Conservation (phyloP, 2,888 invertebrate genomes). For the Ditula angustiorana region DNA sequence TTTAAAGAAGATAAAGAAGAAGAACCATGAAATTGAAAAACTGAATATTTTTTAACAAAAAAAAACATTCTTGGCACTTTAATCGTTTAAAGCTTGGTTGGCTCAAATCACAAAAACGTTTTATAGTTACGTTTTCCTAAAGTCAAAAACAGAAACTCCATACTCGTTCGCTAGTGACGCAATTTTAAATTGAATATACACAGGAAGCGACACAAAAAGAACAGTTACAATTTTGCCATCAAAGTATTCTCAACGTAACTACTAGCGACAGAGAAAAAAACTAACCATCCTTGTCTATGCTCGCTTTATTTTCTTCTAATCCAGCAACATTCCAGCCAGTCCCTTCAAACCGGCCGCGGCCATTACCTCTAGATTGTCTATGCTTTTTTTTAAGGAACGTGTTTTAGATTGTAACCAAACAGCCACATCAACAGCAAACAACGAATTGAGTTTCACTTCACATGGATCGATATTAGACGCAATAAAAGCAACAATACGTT, state of each 20-base stretch:
- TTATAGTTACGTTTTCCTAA: too few species aligned
- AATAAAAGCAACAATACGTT: conserved; percentile 23
- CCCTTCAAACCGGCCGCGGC: conserved; percentile 36
- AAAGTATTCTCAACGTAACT: background rate
- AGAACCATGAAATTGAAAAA: too few species aligned
- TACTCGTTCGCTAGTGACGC: too few species aligned
- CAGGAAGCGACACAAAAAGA: background rate
- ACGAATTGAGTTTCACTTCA: conserved; percentile 2
- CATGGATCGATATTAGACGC: conserved; percentile 36
- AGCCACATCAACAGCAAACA: conserved; percentile 19
- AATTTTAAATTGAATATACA: too few species aligned
- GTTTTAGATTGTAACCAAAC: conserved; percentile 34
- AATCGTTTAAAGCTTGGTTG: too few species aligned
- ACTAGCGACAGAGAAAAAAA: background rate
- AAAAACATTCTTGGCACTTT: too few species aligned
- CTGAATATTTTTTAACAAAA: too few species aligned
- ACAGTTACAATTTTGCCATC: background rate
- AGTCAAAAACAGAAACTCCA: too few species aligned
- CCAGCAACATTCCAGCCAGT: conserved; percentile 36
- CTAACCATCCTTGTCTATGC: conserved; percentile 32
- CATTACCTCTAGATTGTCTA: conserved; percentile 37
- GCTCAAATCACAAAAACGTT: too few species aligned
- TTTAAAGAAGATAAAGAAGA: too few species aligned
- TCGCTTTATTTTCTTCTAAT: conserved; percentile 36
- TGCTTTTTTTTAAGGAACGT: conserved; percentile 31